A percentile compares a stretch with the other conserved stretches of the same genome.
Conservation (phyloP, 1,140 invertebrate genomes). For the Archivesica marissinica region DNA sequence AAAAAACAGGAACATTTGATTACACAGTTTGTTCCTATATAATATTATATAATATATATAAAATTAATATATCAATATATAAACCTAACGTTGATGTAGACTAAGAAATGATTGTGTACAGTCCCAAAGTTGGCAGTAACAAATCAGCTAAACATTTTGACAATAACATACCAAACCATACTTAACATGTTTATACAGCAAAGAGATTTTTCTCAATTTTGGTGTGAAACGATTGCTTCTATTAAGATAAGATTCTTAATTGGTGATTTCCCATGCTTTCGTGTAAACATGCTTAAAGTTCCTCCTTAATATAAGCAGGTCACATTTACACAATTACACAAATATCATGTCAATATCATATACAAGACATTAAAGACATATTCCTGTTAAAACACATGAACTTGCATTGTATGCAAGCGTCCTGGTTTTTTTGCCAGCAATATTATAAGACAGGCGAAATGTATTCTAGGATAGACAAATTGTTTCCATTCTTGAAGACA, state of each 20-base stretch:
- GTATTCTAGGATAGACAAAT: no score
- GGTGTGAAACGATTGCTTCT: not conserved
- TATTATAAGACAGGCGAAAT: no score
- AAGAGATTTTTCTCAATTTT: not conserved
- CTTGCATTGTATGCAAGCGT: no score
- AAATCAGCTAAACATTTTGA: slow-evolving; percentile 1
- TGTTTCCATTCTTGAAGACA: no score
- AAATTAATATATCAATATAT: not conserved
- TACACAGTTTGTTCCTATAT: slow-evolving; percentile 20
- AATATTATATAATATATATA: slow-evolving; percentile 15
- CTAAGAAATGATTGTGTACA: slow-evolving; percentile 3
- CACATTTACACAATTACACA: not conserved
- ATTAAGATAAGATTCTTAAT: not conserved
- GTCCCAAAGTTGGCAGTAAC: slow-evolving; percentile 28
- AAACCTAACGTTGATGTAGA: slow-evolving; percentile 31
- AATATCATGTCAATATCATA: no score
- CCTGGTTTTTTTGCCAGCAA: no score
- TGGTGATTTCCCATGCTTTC: not conserved
- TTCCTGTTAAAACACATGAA: no score
- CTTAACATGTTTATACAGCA: slow-evolving; percentile 6
- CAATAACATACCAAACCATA: not conserved
- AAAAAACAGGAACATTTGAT: not conserved
- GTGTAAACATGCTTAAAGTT: not conserved
- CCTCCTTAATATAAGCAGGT: not conserved
- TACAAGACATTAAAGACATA: no score